Conservation (phyloP, 2,113 vertebrate genomes). For the Ciconia maguari region DNA sequence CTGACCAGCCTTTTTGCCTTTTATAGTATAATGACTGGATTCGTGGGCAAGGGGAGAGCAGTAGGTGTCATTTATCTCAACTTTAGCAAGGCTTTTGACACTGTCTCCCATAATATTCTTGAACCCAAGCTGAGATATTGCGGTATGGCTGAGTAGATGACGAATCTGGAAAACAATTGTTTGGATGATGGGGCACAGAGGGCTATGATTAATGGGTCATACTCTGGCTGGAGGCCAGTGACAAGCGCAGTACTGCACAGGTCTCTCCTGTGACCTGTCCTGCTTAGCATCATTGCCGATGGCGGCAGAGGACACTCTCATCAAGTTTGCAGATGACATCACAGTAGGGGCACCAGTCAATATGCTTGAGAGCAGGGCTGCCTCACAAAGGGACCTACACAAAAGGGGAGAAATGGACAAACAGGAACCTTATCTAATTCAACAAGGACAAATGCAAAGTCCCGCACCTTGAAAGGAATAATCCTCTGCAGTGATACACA, state of each 20-base stretch:
- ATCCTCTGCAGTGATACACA: fast-evolving
- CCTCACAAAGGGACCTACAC: background rate
- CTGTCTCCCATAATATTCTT: background rate
- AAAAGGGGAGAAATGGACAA: background rate
- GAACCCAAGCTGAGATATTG: background rate
- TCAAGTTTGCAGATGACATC: background rate
- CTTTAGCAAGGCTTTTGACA: background rate
- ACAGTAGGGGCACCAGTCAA: background rate
- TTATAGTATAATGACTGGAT: background rate
- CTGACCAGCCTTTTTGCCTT: background rate
- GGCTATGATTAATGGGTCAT: background rate
- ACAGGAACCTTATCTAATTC: background rate
- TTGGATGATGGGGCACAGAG: background rate
- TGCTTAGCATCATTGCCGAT: background rate
- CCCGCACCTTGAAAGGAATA: background rate
- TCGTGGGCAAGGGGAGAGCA: background rate
- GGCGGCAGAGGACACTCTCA: background rate
- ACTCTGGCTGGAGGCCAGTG: background rate
- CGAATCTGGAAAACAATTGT: background rate
- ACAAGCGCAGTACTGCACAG: background rate
- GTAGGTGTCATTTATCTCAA: background rate
- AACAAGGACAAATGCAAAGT: background rate
- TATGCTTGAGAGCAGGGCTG: background rate
- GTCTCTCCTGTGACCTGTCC: background rate
- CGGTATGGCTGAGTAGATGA: background rate